These are phyloP conservation scores for Volucella zonaria DNA, from an alignment of 2,888 invertebrate species.

Conservation along the genomic window DNA sequence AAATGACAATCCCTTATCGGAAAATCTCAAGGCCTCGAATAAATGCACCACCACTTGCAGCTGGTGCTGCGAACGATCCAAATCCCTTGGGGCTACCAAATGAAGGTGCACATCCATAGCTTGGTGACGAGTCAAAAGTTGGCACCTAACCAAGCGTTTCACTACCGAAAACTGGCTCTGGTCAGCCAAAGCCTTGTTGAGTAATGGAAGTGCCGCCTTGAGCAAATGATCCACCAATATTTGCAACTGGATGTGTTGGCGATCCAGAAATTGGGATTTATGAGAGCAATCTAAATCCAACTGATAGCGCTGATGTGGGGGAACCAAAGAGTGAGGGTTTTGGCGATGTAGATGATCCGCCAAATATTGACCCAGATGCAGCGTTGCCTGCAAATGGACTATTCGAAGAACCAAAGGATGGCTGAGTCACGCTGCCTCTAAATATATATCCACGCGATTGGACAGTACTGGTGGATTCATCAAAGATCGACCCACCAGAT, in stretches of 20 bases:
- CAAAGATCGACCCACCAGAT: constrained; percentile 75
- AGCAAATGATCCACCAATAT: constrained; percentile 75
- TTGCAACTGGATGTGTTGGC: constrained; percentile 53
- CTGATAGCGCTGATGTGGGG: constrained; percentile 61
- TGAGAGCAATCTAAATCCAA: constrained; percentile 77
- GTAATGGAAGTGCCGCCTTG: constrained; percentile 78
- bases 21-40: constrained; percentile 80
- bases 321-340: constrained; percentile 60
- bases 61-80: constrained; percentile 78
- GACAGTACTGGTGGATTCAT: constrained; percentile 56
- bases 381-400: too few relatives aligned
- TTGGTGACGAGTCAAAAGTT: constrained; percentile 80
- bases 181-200: constrained; percentile 80
- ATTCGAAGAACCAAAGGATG: constrained; percentile 68
- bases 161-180: constrained; percentile 76
- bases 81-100: constrained; percentile 81
- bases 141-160: constrained; percentile 78
- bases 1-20: constrained; percentile 80
- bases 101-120: constrained; percentile 80
- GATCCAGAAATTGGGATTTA: constrained; percentile 76
- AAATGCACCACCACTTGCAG: too few relatives aligned
- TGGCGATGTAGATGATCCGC: constrained; percentile 62
- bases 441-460: constrained; percentile 75
- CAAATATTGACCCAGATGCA: constrained; percentile 75
- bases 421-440: constrained; percentile 59